phyloP scores from a whole-genome alignment of 2,797 vertebrate species.

The Alca torda region DNA sequence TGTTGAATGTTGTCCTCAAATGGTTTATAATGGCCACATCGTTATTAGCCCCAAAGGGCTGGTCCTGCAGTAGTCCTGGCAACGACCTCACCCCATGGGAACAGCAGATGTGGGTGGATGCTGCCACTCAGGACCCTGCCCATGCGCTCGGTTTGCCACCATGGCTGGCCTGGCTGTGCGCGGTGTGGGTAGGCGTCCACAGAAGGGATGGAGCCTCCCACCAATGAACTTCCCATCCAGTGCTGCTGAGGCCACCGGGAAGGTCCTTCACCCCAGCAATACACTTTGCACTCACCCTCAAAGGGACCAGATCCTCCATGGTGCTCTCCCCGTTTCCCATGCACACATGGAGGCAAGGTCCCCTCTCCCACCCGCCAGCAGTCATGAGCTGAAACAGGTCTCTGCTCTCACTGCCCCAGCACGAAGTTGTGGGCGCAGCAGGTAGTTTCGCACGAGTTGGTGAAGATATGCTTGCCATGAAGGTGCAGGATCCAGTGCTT shows the following conservation, averaged over 20 bases:
- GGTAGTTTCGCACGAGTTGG: neutral
- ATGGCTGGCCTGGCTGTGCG: rapidly evolving
- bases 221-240: neutral
- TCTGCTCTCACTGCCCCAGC: neutral
- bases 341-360: rapidly evolving
- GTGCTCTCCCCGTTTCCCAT: neutral
- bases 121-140: neutral
- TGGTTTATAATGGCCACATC: neutral
- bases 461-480: neutral
- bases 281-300: rapidly evolving
- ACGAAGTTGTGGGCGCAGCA: neutral
- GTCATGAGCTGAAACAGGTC: neutral
- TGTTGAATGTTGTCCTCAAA: neutral
- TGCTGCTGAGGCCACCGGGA: rapidly evolving
- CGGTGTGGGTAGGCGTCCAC: rapidly evolving
- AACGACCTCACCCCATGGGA: neutral
- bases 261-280: neutral
- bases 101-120: rapidly evolving
- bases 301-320: neutral
- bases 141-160: rapidly evolving
- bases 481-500: neutral
- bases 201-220: neutral
- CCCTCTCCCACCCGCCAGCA: neutral
- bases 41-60: neutral
- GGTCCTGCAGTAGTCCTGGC: neutral